These are phyloP conservation scores for Pseudachorutes palmiensis DNA, from an alignment of 1,140 invertebrate genomes.

Conservation along the genomic window DNA sequence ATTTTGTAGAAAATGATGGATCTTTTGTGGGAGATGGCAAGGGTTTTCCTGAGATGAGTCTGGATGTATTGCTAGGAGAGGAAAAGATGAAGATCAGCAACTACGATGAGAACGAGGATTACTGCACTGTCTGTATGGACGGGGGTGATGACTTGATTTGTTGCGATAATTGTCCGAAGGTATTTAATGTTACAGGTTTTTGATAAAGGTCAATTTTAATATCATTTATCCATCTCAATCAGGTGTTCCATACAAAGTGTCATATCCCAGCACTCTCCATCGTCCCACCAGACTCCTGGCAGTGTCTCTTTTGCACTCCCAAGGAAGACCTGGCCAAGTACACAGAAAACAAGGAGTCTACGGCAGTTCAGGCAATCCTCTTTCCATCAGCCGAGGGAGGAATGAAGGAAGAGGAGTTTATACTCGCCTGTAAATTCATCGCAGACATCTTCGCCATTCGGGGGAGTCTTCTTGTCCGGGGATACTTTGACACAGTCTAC, in stretches of 20 bases:
- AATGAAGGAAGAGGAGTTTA: background rate
- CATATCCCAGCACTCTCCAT: slow-evolving; percentile 22
- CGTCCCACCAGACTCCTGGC: slow-evolving; percentile 26
- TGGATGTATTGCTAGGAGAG: background rate
- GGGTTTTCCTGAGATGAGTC: background rate
- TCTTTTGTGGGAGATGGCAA: background rate
- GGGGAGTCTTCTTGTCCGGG: background rate
- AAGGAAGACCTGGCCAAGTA: slow-evolving; percentile 12
- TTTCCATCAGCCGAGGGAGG: background rate
- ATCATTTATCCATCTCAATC: no score
- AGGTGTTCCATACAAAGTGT: slow-evolving; percentile 34
- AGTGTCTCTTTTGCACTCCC: slow-evolving; percentile 21
- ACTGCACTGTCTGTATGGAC: slow-evolving; percentile 30
- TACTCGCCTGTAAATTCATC: background rate
- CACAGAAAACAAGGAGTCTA: background rate
- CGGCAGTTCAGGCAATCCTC: background rate
- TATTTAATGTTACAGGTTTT: no score
- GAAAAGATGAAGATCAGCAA: slow-evolving; percentile 29
- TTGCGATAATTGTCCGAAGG: slow-evolving; percentile 34
- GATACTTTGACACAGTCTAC: background rate
- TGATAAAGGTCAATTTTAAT: no score
- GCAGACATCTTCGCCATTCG: background rate
- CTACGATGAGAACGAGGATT: slow-evolving; percentile 30
- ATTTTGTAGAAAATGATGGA: background rate
- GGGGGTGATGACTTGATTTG: slow-evolving; percentile 32